These are phyloP conservation scores for Noctua janthe DNA, from an alignment of 2,888 invertebrate genomes.

Conservation along the genomic window DNA sequence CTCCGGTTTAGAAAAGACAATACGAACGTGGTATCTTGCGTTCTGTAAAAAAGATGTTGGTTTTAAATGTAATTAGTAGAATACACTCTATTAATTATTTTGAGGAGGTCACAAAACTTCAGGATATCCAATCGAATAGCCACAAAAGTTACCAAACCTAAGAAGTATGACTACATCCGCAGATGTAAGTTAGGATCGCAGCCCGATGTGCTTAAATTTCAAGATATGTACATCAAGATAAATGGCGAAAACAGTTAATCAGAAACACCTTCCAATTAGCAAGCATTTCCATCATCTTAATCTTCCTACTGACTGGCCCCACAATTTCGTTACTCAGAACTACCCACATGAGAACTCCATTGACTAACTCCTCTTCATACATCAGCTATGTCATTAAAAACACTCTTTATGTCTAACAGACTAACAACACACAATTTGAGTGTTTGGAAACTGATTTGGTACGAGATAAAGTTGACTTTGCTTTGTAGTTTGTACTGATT, in stretches of 20 bases:
- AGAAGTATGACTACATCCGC: neutral
- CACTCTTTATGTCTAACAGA: slow-evolving; percentile 56
- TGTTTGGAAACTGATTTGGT: slow-evolving; percentile 64
- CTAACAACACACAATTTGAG: slow-evolving; percentile 50
- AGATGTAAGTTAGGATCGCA: neutral
- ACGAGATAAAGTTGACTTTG: slow-evolving; percentile 39
- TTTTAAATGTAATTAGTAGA: neutral
- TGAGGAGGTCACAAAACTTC: neutral
- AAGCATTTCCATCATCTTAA: neutral
- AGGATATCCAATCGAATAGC: neutral
- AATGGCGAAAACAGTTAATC: neutral
- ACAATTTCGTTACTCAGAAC: neutral
- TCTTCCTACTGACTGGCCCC: too few species aligned
- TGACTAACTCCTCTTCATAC: slow-evolving; percentile 33
- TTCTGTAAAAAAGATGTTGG: neutral
- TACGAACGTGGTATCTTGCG: neutral
- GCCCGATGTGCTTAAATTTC: neutral
- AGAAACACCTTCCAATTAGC: neutral
- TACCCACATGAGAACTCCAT: slow-evolving; percentile 29
- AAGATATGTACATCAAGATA: neutral
- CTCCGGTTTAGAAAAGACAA: neutral
- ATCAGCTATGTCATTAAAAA: slow-evolving; percentile 60
- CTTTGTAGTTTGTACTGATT: slow-evolving; percentile 35
- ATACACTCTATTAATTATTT: neutral
- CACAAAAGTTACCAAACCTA: neutral